phyloP scores from a whole-genome alignment of 2,113 vertebrate genomes.

The Sceloporus undulatus region DNA sequence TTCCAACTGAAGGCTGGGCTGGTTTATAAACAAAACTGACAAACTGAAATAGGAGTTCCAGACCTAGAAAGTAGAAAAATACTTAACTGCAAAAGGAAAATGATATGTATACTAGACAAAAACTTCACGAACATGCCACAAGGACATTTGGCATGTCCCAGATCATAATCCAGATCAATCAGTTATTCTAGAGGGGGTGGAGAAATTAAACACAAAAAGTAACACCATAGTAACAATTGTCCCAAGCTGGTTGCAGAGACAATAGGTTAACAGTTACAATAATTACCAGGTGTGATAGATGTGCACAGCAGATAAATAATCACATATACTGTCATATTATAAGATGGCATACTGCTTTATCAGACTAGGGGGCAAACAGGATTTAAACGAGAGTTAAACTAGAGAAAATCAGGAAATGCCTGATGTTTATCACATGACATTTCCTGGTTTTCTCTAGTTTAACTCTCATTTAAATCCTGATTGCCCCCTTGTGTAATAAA shows the following conservation, averaged over 20 bases:
- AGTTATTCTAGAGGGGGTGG: background rate
- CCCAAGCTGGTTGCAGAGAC: background rate
- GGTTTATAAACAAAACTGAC: constrained; percentile 97
- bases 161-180: constrained; percentile 2
- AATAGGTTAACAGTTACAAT: background rate
- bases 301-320: background rate
- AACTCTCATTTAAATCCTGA: no score
- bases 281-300: no score
- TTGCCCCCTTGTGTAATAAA: no score
- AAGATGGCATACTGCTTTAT: no score
- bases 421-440: no score
- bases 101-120: constrained; percentile 9
- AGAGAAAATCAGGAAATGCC: no score
- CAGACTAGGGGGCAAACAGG: no score
- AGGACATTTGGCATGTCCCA: constrained; percentile 2
- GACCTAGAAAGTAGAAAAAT: constrained; percentile 81
- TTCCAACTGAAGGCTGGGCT: constrained; percentile 96
- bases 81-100: constrained; percentile 40
- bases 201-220: background rate
- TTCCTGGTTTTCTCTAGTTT: no score
- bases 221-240: background rate
- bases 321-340: background rate
- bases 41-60: constrained; percentile 99
- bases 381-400: no score
- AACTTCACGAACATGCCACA: background rate